Evolutionary conservation across 2,888 invertebrate genomes (phyloP).

Genomic region (Leptarthrus brevirostris): DNA sequence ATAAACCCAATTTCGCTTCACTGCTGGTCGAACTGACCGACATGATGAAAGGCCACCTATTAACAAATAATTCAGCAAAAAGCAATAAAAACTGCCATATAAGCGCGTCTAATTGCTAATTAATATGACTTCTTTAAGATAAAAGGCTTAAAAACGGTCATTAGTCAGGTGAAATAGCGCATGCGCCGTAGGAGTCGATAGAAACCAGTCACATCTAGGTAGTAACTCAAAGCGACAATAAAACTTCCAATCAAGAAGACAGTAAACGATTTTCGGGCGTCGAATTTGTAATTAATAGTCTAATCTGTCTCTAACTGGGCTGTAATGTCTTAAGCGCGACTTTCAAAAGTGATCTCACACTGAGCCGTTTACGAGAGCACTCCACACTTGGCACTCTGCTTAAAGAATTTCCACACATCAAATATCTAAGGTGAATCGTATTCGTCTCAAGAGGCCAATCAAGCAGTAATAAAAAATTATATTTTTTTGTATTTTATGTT

Average conservation of each 20-base stretch:
- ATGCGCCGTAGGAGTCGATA: conserved; percentile 36
- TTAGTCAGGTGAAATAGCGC: conserved; percentile 21
- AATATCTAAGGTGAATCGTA: background rate
- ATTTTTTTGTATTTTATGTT: conserved; percentile 27
- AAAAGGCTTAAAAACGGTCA: conserved; percentile 30
- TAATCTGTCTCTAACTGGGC: conserved; percentile 22
- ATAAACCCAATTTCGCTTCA: too few relatives aligned
- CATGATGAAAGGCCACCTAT: conserved; percentile 24
- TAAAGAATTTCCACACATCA: background rate
- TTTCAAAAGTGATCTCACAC: conserved; percentile 34
- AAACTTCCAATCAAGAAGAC: conserved; percentile 41
- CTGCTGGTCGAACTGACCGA: too few relatives aligned
- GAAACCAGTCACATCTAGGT: conserved; percentile 18
- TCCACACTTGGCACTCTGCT: conserved; percentile 35
- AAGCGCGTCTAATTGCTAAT: conserved; percentile 27
- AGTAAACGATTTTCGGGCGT: conserved; percentile 49
- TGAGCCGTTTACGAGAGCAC: conserved; percentile 43
- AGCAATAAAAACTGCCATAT: conserved; percentile 27
- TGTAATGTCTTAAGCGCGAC: conserved; percentile 22
- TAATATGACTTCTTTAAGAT: conserved; percentile 39
- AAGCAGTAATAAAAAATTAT: conserved; percentile 36
- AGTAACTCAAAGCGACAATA: conserved; percentile 47
- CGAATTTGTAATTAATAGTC: conserved; percentile 51
- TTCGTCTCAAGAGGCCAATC: conserved; percentile 29
- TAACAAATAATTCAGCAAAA: conserved; percentile 14